Conservation (phyloP, 2,888 invertebrate genomes). For the Leptinotarsa tumamoca region DNA sequence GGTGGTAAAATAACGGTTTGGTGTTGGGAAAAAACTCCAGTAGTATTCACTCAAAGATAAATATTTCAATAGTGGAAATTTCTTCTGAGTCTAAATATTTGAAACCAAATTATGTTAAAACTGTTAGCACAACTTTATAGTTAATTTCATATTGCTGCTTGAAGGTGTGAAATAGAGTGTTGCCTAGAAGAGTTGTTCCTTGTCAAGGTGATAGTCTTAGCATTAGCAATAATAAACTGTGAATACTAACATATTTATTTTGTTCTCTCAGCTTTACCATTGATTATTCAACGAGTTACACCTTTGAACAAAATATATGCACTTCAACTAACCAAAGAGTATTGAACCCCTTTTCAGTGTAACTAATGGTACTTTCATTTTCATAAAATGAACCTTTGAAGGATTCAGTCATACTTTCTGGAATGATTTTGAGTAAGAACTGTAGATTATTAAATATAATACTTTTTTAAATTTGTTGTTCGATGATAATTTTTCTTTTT, state of each 20-base stretch:
- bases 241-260: conserved; percentile 40
- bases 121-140: conserved; percentile 19
- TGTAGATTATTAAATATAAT: no score
- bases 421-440: no score
- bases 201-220: conserved; percentile 46
- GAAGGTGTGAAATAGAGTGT: conserved; percentile 47
- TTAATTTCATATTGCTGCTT: conserved; percentile 43
- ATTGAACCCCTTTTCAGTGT: not conserved
- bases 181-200: conserved; percentile 52
- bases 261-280: conserved; percentile 17
- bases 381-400: not conserved
- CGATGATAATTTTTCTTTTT: no score
- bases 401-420: not conserved
- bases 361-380: not conserved
- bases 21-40: no score
- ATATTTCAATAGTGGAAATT: conserved; percentile 2
- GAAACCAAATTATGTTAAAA: conserved; percentile 9
- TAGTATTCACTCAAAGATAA: not conserved
- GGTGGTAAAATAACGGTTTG: no score
- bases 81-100: not conserved
- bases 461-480: no score
- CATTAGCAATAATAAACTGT: conserved; percentile 51
- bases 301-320: not conserved
- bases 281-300: conserved; percentile 1
- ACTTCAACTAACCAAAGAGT: not conserved